A percentile compares a stretch with the other conserved stretches of the same genome.
Evolutionary conservation across 2,113 vertebrate genomes (phyloP).

Genomic region (Tonatia bakeri): DNA sequence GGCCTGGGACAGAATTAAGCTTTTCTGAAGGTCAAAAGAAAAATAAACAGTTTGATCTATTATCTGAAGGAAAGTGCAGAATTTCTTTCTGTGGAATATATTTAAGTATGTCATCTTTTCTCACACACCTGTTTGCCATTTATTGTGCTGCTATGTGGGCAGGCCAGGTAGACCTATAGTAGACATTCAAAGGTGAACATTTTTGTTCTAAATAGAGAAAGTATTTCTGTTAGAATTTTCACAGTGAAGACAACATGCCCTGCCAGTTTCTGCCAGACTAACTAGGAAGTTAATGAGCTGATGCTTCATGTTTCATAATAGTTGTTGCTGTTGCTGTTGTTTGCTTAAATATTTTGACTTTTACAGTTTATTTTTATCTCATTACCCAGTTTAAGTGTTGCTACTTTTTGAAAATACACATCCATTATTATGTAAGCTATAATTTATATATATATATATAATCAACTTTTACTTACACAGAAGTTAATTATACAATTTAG

Average conservation of each 20-base stretch:
- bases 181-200: background rate
- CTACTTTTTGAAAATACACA: conserved; percentile 34
- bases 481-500: conserved; percentile 11
- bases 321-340: background rate
- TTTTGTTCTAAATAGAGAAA: background rate
- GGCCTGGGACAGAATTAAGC: background rate
- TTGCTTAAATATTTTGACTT: conserved; percentile 54
- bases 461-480: background rate
- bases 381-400: background rate
- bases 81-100: background rate
- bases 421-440: background rate
- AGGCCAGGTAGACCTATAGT: background rate
- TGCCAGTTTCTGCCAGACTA: background rate
- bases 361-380: background rate
- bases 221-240: background rate
- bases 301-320: background rate
- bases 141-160: background rate
- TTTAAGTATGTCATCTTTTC: background rate
- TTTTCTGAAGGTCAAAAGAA: background rate
- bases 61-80: background rate
- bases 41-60: background rate
- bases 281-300: background rate
- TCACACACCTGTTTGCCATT: background rate
- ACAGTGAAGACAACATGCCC: background rate
- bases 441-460: background rate